Evolutionary conservation across 2,888 invertebrate species (phyloP), one percentile per base, ranked within the genome.

Genomic region (Rutpela maculata): DNA sequence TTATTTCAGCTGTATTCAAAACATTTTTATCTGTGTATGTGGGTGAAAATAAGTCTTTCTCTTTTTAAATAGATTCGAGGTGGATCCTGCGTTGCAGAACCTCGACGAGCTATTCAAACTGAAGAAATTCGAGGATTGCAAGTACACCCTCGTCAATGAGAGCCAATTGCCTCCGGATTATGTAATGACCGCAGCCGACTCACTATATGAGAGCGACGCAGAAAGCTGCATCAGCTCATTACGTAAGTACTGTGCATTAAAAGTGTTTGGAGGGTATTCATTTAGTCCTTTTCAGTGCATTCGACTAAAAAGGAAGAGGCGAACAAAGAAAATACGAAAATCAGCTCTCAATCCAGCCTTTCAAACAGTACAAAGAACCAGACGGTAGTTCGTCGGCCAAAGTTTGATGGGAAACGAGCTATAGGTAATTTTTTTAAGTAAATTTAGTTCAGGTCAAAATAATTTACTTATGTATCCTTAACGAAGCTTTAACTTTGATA

Each of bases 101-200:
- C 57, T 84, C 3, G 80, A 83, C 1, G 76, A 82, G 0, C 65
- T 62, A 67, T 81, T 84, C 65, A 68, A 63, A 55, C 17, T 85
- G 15, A 74, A 78, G 11, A 79, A 76, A 50, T 70, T 59, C 9
- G 68, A 75, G 1, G 72, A 74, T 35, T 60, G 59, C 18, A 69
- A 77, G 10, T 84, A 77, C 62, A 76, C 71, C 18, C 60, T 85
- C 17, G 82, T 83, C 7, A 73, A 74, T 5, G 78, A 79, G 68
- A 74, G 83, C 3, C 79, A 84, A n/a, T 69, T 85, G 26, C 83
- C 84, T 18, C 55, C 76, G 10, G 81, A 82, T 69, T 83, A 82
- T 55, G 70, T 71, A 26, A 67, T 74, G 57, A 82, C 79, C 55
- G 22, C 69, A 12, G 11, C 55, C 5, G 82, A 82, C 6, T 18